Conservation (phyloP, 30 jellyfish, hydroid and myxozoan species). For the Pelagia noctiluca region DNA sequence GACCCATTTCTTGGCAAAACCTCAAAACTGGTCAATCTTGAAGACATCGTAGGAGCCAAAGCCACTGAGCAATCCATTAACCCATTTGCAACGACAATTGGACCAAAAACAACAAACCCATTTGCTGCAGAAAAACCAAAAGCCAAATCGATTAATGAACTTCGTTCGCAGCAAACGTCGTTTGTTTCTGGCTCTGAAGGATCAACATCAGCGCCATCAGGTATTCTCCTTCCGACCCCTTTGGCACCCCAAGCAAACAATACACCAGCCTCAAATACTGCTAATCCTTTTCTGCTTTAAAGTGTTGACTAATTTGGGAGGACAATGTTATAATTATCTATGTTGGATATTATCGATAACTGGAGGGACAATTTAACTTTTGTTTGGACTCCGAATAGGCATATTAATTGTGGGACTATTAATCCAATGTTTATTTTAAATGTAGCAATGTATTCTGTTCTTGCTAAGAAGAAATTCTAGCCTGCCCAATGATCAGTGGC, state of each 20-base stretch:
- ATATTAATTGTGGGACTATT: no score
- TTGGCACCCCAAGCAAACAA: conserved; percentile 67
- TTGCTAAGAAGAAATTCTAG: no score
- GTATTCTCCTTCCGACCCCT: conserved; percentile 84
- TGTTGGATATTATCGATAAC: no score
- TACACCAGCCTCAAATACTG: conserved; percentile 32
- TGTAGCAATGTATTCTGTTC: no score
- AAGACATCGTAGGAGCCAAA: conserved; percentile 76
- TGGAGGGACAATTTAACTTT: no score
- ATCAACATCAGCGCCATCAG: conserved; percentile 49
- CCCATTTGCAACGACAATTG: conserved; percentile 77
- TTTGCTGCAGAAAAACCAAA: conserved; percentile 95
- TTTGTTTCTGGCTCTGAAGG: conserved; percentile 64
- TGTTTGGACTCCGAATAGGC: no score
- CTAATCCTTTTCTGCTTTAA: conserved; percentile 79
- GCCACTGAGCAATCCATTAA: conserved; percentile 42
- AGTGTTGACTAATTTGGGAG: no score
- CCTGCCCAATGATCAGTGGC: no score
- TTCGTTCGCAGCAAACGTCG: conserved; percentile 76
- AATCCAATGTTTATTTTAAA: no score
- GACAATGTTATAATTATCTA: no score
- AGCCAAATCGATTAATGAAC: conserved; percentile 97
- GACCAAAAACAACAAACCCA: conserved; percentile 88
- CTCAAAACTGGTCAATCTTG: conserved; percentile 90
- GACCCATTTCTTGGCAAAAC: conserved; percentile 77